A percentile compares a stretch with the other conserved stretches of the same genome.
Evolutionary conservation across 2,113 vertebrate species (phyloP).

Genomic region (Typhlomys cinereus): DNA sequence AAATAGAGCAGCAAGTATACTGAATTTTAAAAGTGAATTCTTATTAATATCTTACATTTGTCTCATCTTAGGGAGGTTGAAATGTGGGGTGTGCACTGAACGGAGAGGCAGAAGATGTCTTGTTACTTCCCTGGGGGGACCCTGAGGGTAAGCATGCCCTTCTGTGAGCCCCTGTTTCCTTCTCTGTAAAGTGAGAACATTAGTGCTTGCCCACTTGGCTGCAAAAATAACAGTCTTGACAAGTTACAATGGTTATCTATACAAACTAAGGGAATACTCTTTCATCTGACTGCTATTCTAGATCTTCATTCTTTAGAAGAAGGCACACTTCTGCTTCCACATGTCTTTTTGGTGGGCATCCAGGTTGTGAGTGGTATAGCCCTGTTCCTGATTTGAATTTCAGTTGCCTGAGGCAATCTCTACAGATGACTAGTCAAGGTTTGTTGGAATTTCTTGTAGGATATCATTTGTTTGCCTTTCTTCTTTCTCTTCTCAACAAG

Average conservation of each 20-base stretch:
- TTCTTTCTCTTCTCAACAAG: not conserved
- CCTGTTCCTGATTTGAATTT: not conserved
- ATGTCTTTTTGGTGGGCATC: not conserved
- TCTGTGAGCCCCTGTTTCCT: not conserved
- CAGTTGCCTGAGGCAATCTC: not conserved
- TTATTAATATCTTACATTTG: constrained; percentile 59
- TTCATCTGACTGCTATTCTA: not conserved
- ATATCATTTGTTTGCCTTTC: not conserved
- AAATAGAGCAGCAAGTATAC: constrained; percentile 57
- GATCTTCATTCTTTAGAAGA: not conserved
- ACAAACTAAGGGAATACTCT: not conserved
- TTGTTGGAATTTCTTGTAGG: not conserved
- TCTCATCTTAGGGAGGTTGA: constrained; percentile 16
- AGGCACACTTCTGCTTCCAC: not conserved
- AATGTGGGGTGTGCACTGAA: not conserved
- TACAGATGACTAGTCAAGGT: not conserved
- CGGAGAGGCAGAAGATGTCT: not conserved
- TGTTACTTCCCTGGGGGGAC: not conserved
- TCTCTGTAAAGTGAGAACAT: not conserved
- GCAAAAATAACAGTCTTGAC: not conserved
- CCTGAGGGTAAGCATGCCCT: not conserved
- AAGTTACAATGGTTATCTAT: not conserved
- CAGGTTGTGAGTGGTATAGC: not conserved
- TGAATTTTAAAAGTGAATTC: constrained; percentile 46
- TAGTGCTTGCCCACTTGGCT: too few relatives aligned